Conservation (phyloP, 2,888 invertebrate genomes). For the Cremastinae sp. region DNA sequence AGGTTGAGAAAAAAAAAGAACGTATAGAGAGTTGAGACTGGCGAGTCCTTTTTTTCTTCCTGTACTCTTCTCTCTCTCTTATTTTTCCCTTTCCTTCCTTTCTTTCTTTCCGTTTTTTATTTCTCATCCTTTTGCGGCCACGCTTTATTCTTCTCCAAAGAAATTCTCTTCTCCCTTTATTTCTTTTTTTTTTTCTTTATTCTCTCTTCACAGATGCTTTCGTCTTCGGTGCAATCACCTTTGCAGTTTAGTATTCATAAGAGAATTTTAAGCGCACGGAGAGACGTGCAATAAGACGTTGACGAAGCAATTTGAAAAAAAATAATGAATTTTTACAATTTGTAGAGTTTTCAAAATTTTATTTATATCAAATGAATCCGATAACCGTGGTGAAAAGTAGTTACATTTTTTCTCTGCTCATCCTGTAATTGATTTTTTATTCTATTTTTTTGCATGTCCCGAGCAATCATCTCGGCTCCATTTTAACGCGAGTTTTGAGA, state of each 20-base stretch:
- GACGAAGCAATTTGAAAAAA: too few species aligned
- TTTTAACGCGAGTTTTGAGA: constrained; percentile 15
- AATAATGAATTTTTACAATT: too few species aligned
- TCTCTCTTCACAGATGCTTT: constrained; percentile 8
- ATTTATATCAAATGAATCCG: too few species aligned
- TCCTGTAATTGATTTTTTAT: too few species aligned
- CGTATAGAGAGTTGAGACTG: constrained; percentile 33
- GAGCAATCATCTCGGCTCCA: neutral
- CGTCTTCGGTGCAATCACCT: constrained; percentile 1
- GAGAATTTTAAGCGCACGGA: neutral
- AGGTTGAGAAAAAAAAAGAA: constrained; percentile 1
- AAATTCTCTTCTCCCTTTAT: neutral
- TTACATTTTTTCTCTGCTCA: too few species aligned
- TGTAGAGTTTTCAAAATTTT: too few species aligned
- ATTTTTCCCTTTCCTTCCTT: constrained; percentile 35
- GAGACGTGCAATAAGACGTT: constrained; percentile 1
- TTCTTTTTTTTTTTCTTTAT: neutral
- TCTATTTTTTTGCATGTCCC: too few species aligned
- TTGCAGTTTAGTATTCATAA: neutral
- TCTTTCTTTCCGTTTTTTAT: constrained; percentile 14
- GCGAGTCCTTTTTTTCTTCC: constrained; percentile 33
- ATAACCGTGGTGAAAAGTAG: too few species aligned
- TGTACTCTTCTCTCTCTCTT: constrained; percentile 33
- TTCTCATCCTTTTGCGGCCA: constrained; percentile 2
- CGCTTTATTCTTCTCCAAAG: neutral